Conservation (phyloP, 2,888 invertebrate species). For the Tachystola acroxantha region DNA sequence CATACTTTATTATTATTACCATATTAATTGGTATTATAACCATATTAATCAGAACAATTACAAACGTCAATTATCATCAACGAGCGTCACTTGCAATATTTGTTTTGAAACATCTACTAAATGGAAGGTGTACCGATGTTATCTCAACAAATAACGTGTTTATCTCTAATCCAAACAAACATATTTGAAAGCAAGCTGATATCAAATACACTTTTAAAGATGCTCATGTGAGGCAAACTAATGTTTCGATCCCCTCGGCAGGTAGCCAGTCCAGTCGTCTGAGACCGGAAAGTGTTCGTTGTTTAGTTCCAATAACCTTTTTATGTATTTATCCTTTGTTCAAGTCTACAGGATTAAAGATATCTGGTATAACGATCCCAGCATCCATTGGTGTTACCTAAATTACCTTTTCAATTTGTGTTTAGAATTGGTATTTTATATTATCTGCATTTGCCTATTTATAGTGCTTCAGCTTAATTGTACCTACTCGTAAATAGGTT, state of each 20-base stretch:
- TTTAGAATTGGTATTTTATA: too few species aligned
- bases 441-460: too few species aligned
- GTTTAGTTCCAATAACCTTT: constrained; percentile 42
- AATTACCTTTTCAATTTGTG: too few species aligned
- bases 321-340: constrained; percentile 23
- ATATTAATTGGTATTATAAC: background rate
- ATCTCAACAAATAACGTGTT: constrained; percentile 1
- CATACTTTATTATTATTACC: background rate
- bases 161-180: background rate
- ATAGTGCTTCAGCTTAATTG: too few species aligned
- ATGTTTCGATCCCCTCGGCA: constrained; percentile 34
- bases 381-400: background rate
- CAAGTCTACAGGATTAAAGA: background rate
- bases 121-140: background rate
- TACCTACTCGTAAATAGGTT: too few species aligned
- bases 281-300: constrained; percentile 55
- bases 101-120: background rate
- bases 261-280: constrained; percentile 56
- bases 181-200: too few species aligned
- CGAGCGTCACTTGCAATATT: background rate
- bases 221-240: background rate
- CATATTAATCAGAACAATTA: background rate
- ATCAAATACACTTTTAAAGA: background rate
- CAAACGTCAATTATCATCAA: background rate
- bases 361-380: too few species aligned